These are phyloP conservation scores for Heliconius ismenius DNA, from an alignment of 2,888 invertebrate species.

Conservation along the genomic window DNA sequence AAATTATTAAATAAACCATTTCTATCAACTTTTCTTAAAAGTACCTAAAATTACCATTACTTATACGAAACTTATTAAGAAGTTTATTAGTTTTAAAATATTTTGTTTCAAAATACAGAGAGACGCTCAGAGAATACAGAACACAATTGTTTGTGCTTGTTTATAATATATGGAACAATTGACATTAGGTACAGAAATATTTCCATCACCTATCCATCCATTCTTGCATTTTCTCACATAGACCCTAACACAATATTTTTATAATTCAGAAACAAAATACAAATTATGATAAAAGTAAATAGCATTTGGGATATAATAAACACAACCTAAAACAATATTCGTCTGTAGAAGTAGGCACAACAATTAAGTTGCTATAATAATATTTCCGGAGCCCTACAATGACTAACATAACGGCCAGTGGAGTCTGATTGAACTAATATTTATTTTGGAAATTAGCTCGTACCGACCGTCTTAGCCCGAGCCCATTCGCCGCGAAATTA, in stretches of 20 bases:
- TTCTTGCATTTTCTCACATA: background rate
- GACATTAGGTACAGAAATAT: background rate
- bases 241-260: background rate
- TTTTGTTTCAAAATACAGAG: too few relatives aligned
- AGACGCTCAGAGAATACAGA: background rate
- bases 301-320: conserved; percentile 22
- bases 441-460: conserved; percentile 80
- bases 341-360: conserved; percentile 31
- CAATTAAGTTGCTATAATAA: conserved; percentile 38
- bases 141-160: too few relatives aligned
- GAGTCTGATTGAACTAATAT: conserved; percentile 75
- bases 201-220: background rate
- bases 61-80: too few relatives aligned
- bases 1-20: too few relatives aligned
- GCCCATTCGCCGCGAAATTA: conserved; percentile 56
- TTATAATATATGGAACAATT: background rate
- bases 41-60: too few relatives aligned
- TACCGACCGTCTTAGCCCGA: conserved; percentile 60
- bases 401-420: conserved; percentile 45
- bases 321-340: conserved; percentile 33
- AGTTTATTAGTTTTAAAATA: background rate
- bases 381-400: conserved; percentile 40
- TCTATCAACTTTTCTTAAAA: too few relatives aligned
- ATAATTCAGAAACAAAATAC: conserved; percentile 5
- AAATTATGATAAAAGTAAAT: conserved; percentile 24